Evolutionary conservation across 2,113 vertebrate genomes (phyloP).

Genomic region (Saguinus imperator): DNA sequence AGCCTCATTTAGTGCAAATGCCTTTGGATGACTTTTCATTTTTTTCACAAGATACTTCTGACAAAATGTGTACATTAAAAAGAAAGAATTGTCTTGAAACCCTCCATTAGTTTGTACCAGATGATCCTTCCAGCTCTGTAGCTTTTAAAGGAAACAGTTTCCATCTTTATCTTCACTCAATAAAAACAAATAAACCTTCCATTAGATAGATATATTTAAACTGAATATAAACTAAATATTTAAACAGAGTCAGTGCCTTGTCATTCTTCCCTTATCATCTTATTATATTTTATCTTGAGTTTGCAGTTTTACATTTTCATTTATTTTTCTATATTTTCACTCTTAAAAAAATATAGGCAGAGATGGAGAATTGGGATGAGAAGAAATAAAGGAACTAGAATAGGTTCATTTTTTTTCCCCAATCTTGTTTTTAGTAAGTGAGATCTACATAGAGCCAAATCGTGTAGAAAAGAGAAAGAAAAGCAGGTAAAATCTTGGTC

Average conservation of each 20-base stretch:
- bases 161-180: not conserved
- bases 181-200: conserved; percentile 30
- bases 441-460: not conserved
- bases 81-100: conserved; percentile 15
- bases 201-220: conserved; percentile 61
- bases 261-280: conserved; percentile 56
- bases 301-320: conserved; percentile 54
- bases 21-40: not conserved
- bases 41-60: conserved; percentile 28
- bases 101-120: conserved; percentile 13
- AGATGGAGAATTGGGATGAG: not conserved
- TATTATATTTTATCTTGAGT: conserved; percentile 52
- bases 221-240: conserved; percentile 54
- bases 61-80: not conserved
- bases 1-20: not conserved
- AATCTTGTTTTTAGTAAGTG: not conserved
- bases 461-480: not conserved
- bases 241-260: conserved; percentile 9
- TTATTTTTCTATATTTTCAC: not conserved
- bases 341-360: not conserved
- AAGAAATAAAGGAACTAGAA: conserved; percentile 23
- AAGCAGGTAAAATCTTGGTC: not conserved
- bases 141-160: conserved; percentile 29
- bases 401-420: not conserved
- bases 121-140: not conserved